A percentile compares a stretch with the other conserved stretches of the same genome.
Evolutionary conservation across 2,888 invertebrate genomes (phyloP).

Genomic region (Lymantria monacha): DNA sequence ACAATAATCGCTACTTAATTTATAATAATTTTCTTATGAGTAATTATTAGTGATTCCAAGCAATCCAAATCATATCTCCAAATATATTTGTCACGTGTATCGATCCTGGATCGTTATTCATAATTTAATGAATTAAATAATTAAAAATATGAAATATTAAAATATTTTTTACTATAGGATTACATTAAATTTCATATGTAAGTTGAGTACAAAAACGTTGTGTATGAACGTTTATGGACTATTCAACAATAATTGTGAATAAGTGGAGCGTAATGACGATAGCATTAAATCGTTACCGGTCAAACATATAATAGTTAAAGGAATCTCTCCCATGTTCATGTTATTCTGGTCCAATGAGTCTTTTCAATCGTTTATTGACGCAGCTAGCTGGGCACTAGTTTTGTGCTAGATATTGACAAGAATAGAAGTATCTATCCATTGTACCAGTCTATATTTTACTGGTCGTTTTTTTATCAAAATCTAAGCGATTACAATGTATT

Average conservation of each 20-base stretch:
- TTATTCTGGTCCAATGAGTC: slow-evolving; percentile 48
- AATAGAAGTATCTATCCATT: slow-evolving; percentile 27
- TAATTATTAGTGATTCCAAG: background rate
- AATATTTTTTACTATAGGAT: background rate
- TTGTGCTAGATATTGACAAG: slow-evolving; percentile 49
- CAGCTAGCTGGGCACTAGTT: slow-evolving; percentile 18
- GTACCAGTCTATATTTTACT: slow-evolving; percentile 9
- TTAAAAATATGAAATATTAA: background rate
- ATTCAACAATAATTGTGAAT: slow-evolving; percentile 4
- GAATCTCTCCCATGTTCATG: slow-evolving; percentile 35
- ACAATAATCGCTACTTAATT: slow-evolving; percentile 19
- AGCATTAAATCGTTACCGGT: slow-evolving; percentile 18
- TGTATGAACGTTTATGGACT: background rate
- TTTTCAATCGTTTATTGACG: slow-evolving; percentile 37
- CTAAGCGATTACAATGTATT: no score
- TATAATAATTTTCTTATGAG: background rate
- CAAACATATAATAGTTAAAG: slow-evolving; percentile 15
- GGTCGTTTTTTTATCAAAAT: background rate
- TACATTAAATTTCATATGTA: no score
- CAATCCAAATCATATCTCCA: background rate
- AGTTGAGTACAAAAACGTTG: background rate
- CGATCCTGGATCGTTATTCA: background rate
- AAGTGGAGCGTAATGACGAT: slow-evolving; percentile 11
- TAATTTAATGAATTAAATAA: background rate
- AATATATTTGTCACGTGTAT: background rate